Conservation (phyloP, 1,140 invertebrate species). For the Brachionus sp. region DNA sequence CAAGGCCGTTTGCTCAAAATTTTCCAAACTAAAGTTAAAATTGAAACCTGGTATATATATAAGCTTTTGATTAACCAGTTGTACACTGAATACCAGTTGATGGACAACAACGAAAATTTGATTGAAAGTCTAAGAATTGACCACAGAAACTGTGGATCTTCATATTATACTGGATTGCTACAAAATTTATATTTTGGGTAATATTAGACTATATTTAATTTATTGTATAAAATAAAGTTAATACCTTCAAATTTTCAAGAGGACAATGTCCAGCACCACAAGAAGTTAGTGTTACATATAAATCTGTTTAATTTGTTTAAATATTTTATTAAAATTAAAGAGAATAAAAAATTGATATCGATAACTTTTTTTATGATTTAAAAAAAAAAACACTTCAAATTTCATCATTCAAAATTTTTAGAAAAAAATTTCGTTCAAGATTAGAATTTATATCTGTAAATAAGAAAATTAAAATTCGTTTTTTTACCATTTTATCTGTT, state of each 20-base stretch:
- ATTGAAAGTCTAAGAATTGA: not conserved
- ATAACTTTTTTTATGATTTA: too few species aligned
- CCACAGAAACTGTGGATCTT: constrained; percentile 27
- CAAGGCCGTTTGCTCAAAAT: constrained; percentile 22
- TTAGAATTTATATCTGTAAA: too few species aligned
- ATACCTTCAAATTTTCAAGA: not conserved
- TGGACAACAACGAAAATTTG: not conserved
- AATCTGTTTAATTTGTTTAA: not conserved
- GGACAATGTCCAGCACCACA: constrained; percentile 40
- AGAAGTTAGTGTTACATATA: not conserved
- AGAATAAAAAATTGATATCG: too few species aligned
- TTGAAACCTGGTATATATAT: constrained; percentile 10
- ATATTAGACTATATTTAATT: not conserved
- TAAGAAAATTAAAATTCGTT: too few species aligned
- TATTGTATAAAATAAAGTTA: not conserved
- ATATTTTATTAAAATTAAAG: not conserved
- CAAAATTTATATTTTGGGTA: constrained; percentile 44
- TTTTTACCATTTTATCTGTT: too few species aligned
- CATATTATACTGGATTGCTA: constrained; percentile 1
- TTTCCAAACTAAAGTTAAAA: constrained; percentile 35
- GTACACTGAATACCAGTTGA: constrained; percentile 2
- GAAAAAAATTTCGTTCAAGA: too few species aligned
- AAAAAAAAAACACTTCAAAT: too few species aligned
- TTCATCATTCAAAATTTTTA: too few species aligned
- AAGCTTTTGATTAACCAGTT: not conserved